Conservation (phyloP, 2,113 vertebrate species). For the Hippocampus zosterae region DNA sequence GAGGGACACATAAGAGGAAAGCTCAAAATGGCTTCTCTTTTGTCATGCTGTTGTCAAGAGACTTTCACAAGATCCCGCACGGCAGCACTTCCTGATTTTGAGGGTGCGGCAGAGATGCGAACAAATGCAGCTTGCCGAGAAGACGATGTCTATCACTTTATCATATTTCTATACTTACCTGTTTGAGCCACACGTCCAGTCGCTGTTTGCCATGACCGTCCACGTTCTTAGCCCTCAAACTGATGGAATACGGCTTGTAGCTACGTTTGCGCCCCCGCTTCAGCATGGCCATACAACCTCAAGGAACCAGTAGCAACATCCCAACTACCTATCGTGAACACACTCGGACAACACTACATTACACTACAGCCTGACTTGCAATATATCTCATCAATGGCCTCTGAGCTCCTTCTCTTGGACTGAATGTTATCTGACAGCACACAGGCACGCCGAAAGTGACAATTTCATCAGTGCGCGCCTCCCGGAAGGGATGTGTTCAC, state of each 20-base stretch:
- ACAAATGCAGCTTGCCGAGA: slow-evolving; percentile 1
- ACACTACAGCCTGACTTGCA: background rate
- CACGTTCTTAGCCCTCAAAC: slow-evolving; percentile 60
- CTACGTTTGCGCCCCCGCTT: slow-evolving; percentile 68
- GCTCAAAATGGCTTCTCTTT: background rate
- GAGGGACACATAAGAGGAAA: background rate
- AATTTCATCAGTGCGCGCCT: background rate
- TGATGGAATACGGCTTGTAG: slow-evolving; percentile 76
- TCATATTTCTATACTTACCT: slow-evolving; percentile 48
- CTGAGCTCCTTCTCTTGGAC: background rate
- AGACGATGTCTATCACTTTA: background rate
- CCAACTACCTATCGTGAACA: background rate
- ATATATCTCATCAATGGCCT: background rate
- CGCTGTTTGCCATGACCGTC: slow-evolving; percentile 40
- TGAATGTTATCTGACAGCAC: background rate
- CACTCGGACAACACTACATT: background rate
- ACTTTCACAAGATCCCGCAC: slow-evolving; percentile 67
- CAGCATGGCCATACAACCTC: slow-evolving; percentile 55
- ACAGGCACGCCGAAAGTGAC: background rate
- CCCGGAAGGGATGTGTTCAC: slow-evolving; percentile 3
- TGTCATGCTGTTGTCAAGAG: slow-evolving; percentile 7
- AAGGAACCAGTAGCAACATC: slow-evolving; percentile 16
- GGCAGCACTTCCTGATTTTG: slow-evolving; percentile 63
- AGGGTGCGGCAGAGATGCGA: slow-evolving; percentile 49
- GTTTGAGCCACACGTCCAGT: slow-evolving; percentile 79